phyloP scores from a whole-genome alignment of 1,140 invertebrate species.

The Geopemphigus sp. region DNA sequence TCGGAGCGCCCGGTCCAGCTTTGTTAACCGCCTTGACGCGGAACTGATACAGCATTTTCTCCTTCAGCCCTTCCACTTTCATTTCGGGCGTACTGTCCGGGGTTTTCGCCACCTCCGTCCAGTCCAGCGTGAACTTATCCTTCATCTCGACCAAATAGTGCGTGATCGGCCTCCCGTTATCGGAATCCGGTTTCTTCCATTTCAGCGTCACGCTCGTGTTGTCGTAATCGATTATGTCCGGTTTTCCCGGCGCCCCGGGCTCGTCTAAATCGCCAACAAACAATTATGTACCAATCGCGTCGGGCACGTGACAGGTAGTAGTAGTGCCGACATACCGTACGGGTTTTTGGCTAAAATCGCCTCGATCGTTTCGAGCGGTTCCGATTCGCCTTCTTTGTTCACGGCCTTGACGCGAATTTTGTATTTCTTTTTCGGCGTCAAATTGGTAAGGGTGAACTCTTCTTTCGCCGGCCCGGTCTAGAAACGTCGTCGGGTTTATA shows the following conservation, averaged over 20 bases:
- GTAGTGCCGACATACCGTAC: conserved; percentile 66
- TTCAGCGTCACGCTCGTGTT: conserved; percentile 84
- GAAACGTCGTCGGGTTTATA: not conserved
- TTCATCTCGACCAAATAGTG: conserved; percentile 96
- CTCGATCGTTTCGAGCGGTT: conserved; percentile 87
- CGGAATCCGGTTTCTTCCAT: conserved; percentile 85
- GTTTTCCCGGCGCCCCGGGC: conserved; percentile 83
- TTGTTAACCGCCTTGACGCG: conserved; percentile 89
- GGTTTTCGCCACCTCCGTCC: conserved; percentile 83
- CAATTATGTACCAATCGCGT: not conserved
- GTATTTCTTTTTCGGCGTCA: conserved; percentile 96
- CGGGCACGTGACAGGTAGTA: too few relatives aligned
- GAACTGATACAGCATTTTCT: conserved; percentile 92
- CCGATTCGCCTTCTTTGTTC: conserved; percentile 97
- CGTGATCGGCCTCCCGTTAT: conserved; percentile 92
- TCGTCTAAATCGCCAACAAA: conserved; percentile 64
- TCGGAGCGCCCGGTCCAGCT: conserved; percentile 81
- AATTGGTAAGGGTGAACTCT: conserved; percentile 83
- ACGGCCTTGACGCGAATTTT: conserved; percentile 97
- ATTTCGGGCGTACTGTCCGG: conserved; percentile 72
- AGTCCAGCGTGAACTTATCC: conserved; percentile 87
- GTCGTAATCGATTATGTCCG: conserved; percentile 90
- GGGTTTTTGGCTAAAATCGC: conserved; percentile 92
- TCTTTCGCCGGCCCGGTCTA: conserved; percentile 65
- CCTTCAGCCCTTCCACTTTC: conserved; percentile 84